Evolutionary conservation across 2,888 invertebrate genomes (phyloP).

Genomic region (Drosophila gaucha): DNA sequence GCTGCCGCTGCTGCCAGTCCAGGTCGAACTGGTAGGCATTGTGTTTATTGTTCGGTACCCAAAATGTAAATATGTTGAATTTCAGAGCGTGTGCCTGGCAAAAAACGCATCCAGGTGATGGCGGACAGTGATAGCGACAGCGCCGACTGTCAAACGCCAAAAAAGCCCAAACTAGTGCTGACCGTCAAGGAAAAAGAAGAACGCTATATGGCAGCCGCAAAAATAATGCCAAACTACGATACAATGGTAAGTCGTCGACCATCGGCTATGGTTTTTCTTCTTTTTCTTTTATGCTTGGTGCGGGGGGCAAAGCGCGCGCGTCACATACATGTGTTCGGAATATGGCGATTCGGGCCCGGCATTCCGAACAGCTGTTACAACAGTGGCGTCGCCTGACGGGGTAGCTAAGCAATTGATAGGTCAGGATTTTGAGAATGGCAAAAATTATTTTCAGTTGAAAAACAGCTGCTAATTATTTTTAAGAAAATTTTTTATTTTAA

Average conservation of each 20-base stretch:
- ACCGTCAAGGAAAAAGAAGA: constrained; percentile 83
- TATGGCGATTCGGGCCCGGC: constrained; percentile 66
- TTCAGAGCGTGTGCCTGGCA: constrained; percentile 83
- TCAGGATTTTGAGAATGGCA: not conserved
- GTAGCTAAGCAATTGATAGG: not conserved
- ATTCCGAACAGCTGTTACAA: constrained; percentile 61
- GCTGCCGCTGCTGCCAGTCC: constrained; percentile 42
- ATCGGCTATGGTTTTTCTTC: not conserved
- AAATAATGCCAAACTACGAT: constrained; percentile 82
- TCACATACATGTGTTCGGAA: constrained; percentile 57
- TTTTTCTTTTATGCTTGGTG: not conserved
- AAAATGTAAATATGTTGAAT: not conserved
- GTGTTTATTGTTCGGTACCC: constrained; percentile 13
- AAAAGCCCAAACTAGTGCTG: constrained; percentile 79
- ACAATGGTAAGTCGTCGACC: constrained; percentile 81
- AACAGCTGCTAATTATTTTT: not conserved
- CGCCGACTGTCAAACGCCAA: constrained; percentile 71
- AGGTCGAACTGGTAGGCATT: constrained; percentile 68
- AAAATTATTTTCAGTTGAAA: not conserved
- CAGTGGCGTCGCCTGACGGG: constrained; percentile 43
- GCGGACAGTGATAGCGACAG: constrained; percentile 84
- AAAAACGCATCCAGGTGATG: constrained; percentile 83
- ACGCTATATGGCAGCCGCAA: constrained; percentile 82
- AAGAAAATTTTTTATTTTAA: not conserved
- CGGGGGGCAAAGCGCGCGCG: constrained; percentile 29